These are phyloP conservation scores for Buceros bicornis DNA, from an alignment of 2,797 vertebrate genomes.

Conservation along the genomic window DNA sequence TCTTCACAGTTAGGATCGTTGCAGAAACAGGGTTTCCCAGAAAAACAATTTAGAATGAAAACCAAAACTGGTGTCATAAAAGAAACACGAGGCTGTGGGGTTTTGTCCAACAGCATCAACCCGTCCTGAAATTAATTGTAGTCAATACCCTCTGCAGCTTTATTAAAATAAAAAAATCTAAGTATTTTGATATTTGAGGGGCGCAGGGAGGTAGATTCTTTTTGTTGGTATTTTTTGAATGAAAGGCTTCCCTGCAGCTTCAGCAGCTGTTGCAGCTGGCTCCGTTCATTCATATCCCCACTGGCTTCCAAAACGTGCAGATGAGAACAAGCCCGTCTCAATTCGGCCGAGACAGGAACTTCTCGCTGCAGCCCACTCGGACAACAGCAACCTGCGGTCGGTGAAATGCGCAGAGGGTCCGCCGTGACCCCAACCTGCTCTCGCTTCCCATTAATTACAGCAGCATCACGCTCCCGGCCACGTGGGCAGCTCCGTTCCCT, in stretches of 20 bases:
- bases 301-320: not conserved
- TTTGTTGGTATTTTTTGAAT: not conserved
- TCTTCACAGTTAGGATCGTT: not conserved
- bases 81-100: not conserved
- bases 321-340: not conserved
- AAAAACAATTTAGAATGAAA: not conserved
- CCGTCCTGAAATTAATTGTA: not conserved
- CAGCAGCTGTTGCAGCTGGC: not conserved
- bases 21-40: not conserved
- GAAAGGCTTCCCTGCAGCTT: not conserved
- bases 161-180: not conserved
- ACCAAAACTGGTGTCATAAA: not conserved
- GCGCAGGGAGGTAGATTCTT: not conserved
- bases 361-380: accelerated
- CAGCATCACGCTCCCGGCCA: not conserved
- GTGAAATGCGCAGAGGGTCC: accelerated
- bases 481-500: not conserved
- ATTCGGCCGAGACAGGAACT: accelerated
- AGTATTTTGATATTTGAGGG: not conserved
- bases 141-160: not conserved
- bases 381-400: not conserved
- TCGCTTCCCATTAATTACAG: not conserved
- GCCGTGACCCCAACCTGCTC: not conserved
- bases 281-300: not conserved
- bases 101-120: not conserved